Base-by-base conservation (phyloP, 2,888 invertebrate species). In the Drosophila silvestris region DNA sequence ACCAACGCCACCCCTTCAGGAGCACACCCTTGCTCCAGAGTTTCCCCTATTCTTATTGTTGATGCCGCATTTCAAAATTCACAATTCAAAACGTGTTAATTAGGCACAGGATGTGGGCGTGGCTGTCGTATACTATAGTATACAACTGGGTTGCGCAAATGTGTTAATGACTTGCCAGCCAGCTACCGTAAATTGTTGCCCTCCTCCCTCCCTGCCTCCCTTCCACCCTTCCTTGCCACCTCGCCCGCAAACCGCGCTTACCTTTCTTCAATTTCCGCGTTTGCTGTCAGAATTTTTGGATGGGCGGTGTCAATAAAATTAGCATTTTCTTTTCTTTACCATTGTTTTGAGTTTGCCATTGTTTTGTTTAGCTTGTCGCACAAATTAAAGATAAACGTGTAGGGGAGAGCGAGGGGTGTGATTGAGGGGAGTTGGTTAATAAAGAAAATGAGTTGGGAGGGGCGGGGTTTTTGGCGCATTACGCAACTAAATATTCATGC, bases 1-100 rank as follows among this genome's bases (percentile, higher is more conserved):
- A 12, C 16, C 19, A 56, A 0, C 28, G 5, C 39, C 3, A 10
- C 39, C 54, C 2, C 54, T 16, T 5, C 12, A n/a, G 47, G 16
- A 26, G 22, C 16, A 5, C 16, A 16, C 56, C 76, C 58, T 64
- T 28, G 19, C 51, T 37, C 6, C 33, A 22, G 32, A 4, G 33
- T 30, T 32, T 56, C 9, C 26, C 57, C 33, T 35, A 51, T 39
- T 63, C 16, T 51, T 69, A 39, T 70, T 63, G 44, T 83, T 80
- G 65, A 44, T 59, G 75, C 35, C 75, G 70, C 89, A 89, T 84
- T 84, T 84, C 88, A 85, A 91, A 91, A 88, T 91, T 88, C 88
- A 91, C 88, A 88, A 88, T 88, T 88, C 90, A 88, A 88, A 90
- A 90, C 82, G 88, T 88, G 88, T 88, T 88, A 88, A 88, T 88